Evolutionary conservation across 2,797 vertebrate genomes (phyloP).

Genomic region (Phrynocephalus vlangalii): DNA sequence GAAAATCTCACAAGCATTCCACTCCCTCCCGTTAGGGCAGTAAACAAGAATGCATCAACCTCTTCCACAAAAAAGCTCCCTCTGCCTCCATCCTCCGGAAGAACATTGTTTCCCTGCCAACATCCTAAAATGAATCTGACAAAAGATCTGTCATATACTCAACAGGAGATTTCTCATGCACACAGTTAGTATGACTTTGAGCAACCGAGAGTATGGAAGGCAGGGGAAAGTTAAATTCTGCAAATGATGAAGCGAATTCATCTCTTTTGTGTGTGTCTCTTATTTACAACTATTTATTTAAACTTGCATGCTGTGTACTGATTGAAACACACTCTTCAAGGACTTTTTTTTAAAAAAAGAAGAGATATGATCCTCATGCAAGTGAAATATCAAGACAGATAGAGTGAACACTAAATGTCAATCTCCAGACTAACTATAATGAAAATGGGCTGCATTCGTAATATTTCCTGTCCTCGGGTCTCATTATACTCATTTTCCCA

Average conservation of each 20-base stretch:
- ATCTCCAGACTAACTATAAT: constrained; percentile 56
- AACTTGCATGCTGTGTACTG: background rate
- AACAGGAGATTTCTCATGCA: too few species aligned
- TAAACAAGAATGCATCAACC: background rate
- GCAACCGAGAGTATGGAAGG: background rate
- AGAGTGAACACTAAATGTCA: constrained; percentile 55
- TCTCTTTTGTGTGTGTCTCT: background rate
- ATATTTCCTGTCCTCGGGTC: constrained; percentile 64
- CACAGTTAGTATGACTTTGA: background rate
- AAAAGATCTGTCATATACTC: background rate
- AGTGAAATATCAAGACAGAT: constrained; percentile 60
- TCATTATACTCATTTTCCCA: constrained; percentile 68
- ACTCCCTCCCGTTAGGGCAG: background rate
- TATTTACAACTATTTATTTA: constrained; percentile 35
- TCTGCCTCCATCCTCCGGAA: background rate
- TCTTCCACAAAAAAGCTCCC: background rate
- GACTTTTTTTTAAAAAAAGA: background rate
- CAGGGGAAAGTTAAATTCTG: background rate
- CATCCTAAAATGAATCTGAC: too few species aligned
- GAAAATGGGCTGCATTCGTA: constrained; percentile 49
- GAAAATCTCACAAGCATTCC: background rate
- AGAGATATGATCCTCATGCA: constrained; percentile 68
- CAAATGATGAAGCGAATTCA: constrained; percentile 10
- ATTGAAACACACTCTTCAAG: constrained; percentile 46
- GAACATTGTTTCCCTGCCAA: background rate